Evolutionary conservation across 2,797 vertebrate species (phyloP), one percentile per base, ranked within the genome.

Genomic region (Geotrypetes seraphini): DNA sequence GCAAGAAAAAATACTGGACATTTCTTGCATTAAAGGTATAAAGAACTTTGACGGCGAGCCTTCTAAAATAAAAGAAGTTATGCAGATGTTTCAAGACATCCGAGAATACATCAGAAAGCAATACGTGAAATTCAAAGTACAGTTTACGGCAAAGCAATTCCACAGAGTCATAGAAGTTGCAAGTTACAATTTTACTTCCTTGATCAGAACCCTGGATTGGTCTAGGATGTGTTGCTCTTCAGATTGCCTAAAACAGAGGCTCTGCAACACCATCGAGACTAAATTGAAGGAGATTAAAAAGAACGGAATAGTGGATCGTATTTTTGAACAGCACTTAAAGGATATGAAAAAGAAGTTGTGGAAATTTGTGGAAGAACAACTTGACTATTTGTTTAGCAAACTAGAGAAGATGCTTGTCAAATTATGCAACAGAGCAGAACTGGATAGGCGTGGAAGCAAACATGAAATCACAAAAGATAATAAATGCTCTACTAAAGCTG

Each of bases 101-200:
- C 87, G 90, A 7, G 61, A 73, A 8, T 83, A 91, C 55, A 78
- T 94, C 42, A 81, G 93, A 19, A 92, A 85, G 59, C 97, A 82
- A 70, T 99, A 97, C 15, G 97, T 97, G 93, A 97, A 97, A 57
- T 91, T 97, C 58, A 92, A 97, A 53, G 85, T 93, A 33, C 90
- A 69, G 10, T 92, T 99, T 62, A 85, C 92, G 31, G 74, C 79
- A 48, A 83, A 85, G 46, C 88, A 85, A 22, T 99, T 97, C 66
- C 83, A 84, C 39, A 85, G 86, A 16, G 83, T 96, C 54, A 86
- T 97, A 70, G 90, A 95, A 23, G 90, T 91, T 44, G 89, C 87
- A 48, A 79, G 83, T 34, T 74, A 83, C 36, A 92, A 85, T 40
- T 95, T 95, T 58, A 71, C 84, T 16, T 88, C 89, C 11, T 78